A percentile compares a stretch with the other conserved stretches of the same genome.
Conservation (phyloP, 2,797 vertebrate species). For the Pseudochromis fuscus region DNA sequence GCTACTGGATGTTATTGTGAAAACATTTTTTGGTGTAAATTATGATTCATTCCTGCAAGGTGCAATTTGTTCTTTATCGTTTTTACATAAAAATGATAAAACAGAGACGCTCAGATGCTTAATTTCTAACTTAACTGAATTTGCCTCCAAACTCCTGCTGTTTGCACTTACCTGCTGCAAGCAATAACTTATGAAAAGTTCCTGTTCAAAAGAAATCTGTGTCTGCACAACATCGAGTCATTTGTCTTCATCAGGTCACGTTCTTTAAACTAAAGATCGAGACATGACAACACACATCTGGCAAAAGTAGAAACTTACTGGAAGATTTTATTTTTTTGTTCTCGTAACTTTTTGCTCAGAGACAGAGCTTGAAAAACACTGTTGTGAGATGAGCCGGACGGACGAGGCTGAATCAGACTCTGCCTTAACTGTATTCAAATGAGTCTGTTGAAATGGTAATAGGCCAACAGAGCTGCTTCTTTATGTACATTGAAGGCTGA, state of each 20-base stretch:
- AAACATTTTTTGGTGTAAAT: not conserved
- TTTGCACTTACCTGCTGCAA: not conserved
- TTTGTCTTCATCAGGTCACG: not conserved
- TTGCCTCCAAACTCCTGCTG: not conserved
- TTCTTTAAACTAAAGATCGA: not conserved
- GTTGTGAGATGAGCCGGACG: not conserved
- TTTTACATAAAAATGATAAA: not conserved
- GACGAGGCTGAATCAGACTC: conserved; percentile 14
- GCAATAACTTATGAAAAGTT: not conserved
- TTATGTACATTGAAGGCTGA: conserved; percentile 3
- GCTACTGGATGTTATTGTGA: not conserved
- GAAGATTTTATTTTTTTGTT: not conserved
- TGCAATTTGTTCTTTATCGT: not conserved
- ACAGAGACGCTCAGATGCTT: not conserved
- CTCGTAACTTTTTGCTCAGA: not conserved
- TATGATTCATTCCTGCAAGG: not conserved
- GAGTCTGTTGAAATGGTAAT: conserved; percentile 34
- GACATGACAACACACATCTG: not conserved
- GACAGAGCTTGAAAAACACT: not conserved
- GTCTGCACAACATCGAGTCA: not conserved
- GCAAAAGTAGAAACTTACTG: not conserved
- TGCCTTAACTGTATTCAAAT: conserved; percentile 4
- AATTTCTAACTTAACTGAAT: not conserved
- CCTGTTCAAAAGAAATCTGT: not conserved
- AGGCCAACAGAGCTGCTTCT: conserved; percentile 8